phyloP scores from a whole-genome alignment of 2,888 invertebrate species.

The Mesoligia furuncula region DNA sequence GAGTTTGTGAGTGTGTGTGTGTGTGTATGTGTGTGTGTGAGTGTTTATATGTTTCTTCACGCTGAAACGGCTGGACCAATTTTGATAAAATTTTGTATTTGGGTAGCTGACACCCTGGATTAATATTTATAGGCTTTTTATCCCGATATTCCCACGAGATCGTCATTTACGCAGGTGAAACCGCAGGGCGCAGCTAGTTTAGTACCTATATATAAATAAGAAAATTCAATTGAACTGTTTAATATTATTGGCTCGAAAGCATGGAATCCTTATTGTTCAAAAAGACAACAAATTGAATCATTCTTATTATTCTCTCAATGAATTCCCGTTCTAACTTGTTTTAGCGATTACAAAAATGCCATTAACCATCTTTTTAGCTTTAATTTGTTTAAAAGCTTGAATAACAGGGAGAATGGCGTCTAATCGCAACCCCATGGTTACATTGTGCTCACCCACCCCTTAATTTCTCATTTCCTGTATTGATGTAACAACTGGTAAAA shows the following conservation, averaged over 20 bases:
- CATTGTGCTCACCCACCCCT: conserved; percentile 64
- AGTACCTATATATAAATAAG: not conserved
- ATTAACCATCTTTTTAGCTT: not conserved
- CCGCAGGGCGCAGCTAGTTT: too few relatives aligned
- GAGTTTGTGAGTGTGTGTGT: too few relatives aligned
- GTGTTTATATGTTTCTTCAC: too few relatives aligned
- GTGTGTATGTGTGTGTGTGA: too few relatives aligned
- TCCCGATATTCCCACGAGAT: too few relatives aligned
- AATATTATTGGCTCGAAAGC: not conserved
- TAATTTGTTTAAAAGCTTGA: conserved; percentile 44
- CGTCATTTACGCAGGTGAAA: too few relatives aligned
- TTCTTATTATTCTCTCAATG: not conserved
- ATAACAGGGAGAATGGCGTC: conserved; percentile 23
- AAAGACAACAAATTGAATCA: not conserved
- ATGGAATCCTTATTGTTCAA: not conserved
- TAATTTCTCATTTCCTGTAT: conserved; percentile 71
- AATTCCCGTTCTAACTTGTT: not conserved
- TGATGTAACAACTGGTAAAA: conserved; percentile 69
- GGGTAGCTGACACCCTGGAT: too few relatives aligned
- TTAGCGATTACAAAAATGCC: not conserved
- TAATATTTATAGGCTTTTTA: too few relatives aligned
- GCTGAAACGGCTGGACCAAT: too few relatives aligned
- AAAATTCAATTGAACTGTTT: not conserved
- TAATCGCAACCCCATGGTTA: conserved; percentile 55
- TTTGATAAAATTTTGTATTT: too few relatives aligned